Conservation (phyloP, 2,113 vertebrate genomes). For the Amblyornis subalaris region DNA sequence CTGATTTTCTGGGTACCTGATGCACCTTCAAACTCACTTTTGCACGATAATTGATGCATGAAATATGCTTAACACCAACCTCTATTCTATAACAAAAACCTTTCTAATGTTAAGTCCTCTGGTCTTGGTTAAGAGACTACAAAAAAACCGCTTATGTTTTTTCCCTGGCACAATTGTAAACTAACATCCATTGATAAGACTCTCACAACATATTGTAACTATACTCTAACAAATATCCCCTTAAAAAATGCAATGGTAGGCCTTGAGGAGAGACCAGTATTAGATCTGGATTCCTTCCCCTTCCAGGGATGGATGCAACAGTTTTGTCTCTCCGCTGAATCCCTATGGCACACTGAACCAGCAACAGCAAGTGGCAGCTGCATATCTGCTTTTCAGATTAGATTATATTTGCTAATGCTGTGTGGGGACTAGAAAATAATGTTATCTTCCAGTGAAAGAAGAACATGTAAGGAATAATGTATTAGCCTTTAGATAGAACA, state of each 20-base stretch:
- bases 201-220: not conserved
- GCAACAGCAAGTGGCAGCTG: not conserved
- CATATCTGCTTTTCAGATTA: not conserved
- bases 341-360: not conserved
- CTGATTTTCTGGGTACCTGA: not conserved
- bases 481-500: not conserved
- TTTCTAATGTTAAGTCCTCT: not conserved
- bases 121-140: not conserved
- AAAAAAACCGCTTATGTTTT: not conserved
- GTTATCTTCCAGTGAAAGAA: not conserved
- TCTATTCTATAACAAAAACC: not conserved
- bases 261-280: not conserved
- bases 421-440: not conserved
- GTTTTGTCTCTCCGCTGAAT: not conserved
- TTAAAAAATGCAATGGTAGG: not conserved
- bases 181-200: not conserved
- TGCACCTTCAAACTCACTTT: not conserved
- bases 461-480: not conserved
- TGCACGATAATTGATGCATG: not conserved
- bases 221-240: not conserved
- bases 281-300: not conserved
- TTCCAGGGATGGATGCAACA: not conserved
- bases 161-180: not conserved
- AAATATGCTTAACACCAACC: not conserved
- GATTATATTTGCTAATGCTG: not conserved